Base-by-base conservation (phyloP, 2,888 invertebrate genomes). In the Hemaris fuciformis region DNA sequence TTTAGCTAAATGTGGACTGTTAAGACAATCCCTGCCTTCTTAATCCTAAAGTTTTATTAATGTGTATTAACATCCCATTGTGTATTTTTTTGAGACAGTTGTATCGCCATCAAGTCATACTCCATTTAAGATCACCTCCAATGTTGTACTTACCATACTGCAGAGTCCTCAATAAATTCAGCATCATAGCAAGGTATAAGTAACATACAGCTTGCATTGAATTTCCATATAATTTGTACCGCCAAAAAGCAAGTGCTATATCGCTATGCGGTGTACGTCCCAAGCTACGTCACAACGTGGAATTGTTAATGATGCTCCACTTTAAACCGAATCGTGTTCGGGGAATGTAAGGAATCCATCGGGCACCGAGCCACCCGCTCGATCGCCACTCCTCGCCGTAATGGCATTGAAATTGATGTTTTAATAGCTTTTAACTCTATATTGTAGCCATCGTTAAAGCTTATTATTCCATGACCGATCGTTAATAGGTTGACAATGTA, bases 301-400 rank as follows among this genome's bases (percentile, higher is more conserved):
- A 75, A 72, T 74, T 79, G 79, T 79, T 87, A 87, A 87, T 83
- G 87, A 85, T 80, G 81, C 72, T 80, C 85, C 77, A 82, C 84
- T 85, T 85, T 79, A 71, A 76, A 81, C 77, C 78, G 77, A 81
- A 83, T 83, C 77, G 81, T 82, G 76, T 73, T 67, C 66, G 65
- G 67, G 77, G 68, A 72, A 76, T 76, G 75, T 60, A 42, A 61
- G 66, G 60, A 61, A 63, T 64, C 60, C 59, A 43, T 56, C 57
- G 62, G 59, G 62, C 62, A 63, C 56, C 59, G 46, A 57, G 62
- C 63, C 61, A 68, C 74, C 71, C 76, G 76, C 76, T 75, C 76
- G 71, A 41, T 18, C 10, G 45, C 45, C 25, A 41, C 60, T 71
- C 62, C 65, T 63, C 48, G 61, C 62, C 59, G 73, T 66, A 72